Base-by-base conservation (phyloP, 2,888 invertebrate genomes). In the Synanthedon myopaeformis region DNA sequence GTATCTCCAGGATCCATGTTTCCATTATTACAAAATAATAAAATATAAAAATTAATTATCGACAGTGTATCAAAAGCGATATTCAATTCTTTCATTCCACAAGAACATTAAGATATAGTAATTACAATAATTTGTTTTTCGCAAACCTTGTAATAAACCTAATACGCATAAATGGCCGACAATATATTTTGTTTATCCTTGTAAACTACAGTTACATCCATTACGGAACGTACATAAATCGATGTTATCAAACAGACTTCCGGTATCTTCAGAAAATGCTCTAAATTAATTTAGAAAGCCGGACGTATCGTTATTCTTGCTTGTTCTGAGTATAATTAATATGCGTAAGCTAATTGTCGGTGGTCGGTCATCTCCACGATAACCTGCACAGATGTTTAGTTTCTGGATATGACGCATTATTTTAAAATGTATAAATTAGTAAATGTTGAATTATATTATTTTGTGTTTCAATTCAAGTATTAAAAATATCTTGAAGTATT, bases 251-350 rank as follows among this genome's bases (percentile, higher is more conserved):
- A 17, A 13, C 13, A 13, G 49, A 11, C 49, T 17, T 49, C 49
- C 49, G 49, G 12, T 49, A 17, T 49, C 17, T 14, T 49, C 49
- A 49, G 14, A 49, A 66, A 72, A 64, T 70, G 74, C 67, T 75
- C 77, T 68, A 74, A 76, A 76, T 82, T 77, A 72, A 74, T 77
- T 79, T 79, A 79, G 81, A 82, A 82, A 83, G 82, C 71, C 76
- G 81, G 77, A 79, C 71, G 61, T 65, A 66, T 66, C 64, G 65
- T 69, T 45, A 75, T 78, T 78, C 73, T 70, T 69, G 71, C 65
- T 66, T 67, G 66, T 70, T 67, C 65, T 65, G 64, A 67, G 71
- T 77, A 35, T 35, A 81, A 82, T 82, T 82, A 84, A 79, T 79
- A 75, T 65, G 76, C 79, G 81, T 80, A 80, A 77, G 82, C 72